Conservation (phyloP, 2,888 invertebrate genomes). For the Aphidoletes aphidimyza region DNA sequence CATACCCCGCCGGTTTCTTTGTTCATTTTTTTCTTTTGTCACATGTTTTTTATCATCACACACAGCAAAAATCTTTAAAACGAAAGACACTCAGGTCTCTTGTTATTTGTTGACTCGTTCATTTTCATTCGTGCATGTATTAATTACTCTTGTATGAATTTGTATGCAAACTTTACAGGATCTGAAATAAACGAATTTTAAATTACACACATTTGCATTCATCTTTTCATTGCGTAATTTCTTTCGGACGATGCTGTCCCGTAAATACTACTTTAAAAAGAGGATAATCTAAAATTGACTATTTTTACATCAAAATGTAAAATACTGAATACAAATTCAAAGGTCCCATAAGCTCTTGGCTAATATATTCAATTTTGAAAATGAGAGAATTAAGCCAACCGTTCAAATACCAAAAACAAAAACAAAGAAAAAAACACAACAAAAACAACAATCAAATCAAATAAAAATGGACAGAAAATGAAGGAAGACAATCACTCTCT, state of each 20-base stretch:
- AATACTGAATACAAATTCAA: not conserved
- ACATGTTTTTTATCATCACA: not conserved
- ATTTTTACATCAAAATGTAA: not conserved
- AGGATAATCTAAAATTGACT: no score
- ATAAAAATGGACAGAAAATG: not conserved
- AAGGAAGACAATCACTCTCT: not conserved
- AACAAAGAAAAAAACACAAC: not conserved
- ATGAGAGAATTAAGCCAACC: no score
- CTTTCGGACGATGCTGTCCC: no score
- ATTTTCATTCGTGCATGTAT: conserved; percentile 17
- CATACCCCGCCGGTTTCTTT: not conserved
- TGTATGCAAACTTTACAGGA: no score
- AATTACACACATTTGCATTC: not conserved
- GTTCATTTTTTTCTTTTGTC: not conserved
- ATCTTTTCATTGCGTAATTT: no score
- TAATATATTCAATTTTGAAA: not conserved
- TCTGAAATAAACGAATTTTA: no score
- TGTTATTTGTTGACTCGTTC: not conserved
- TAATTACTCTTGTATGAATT: not conserved
- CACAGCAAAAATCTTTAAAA: not conserved
- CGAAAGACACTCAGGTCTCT: not conserved
- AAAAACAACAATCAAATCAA: not conserved
- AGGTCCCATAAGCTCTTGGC: conserved; percentile 26
- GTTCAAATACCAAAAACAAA: no score
- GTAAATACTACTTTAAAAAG: no score